A percentile compares a stretch with the other conserved stretches of the same genome.
Evolutionary conservation across 2,113 vertebrate species (phyloP).

Genomic region (Orycteropus afer): DNA sequence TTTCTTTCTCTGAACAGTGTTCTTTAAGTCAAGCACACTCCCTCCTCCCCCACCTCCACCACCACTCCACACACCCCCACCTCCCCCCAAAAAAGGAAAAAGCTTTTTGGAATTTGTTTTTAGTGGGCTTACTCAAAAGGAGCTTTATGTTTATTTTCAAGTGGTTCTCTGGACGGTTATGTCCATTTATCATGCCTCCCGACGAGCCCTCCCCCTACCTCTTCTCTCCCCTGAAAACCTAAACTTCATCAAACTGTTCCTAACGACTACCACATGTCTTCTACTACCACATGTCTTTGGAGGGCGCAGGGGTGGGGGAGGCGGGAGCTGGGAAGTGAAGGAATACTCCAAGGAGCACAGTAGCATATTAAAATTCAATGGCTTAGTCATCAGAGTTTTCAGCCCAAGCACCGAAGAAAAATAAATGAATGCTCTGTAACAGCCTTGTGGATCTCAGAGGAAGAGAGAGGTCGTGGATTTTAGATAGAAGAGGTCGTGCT

Average conservation of each 20-base stretch:
- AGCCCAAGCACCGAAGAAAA: constrained; percentile 66
- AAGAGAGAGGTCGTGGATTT: constrained; percentile 30
- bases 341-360: constrained; percentile 82
- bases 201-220: background rate
- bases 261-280: constrained; percentile 87
- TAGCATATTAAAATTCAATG: constrained; percentile 85
- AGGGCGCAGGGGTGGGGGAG: constrained; percentile 58
- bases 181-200: constrained; percentile 72
- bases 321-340: constrained; percentile 74
- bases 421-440: constrained; percentile 79
- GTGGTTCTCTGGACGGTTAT: constrained; percentile 45
- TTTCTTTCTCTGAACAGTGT: background rate
- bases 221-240: constrained; percentile 55
- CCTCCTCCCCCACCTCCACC: background rate
- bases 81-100: background rate
- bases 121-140: constrained; percentile 65
- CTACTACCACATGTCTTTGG: constrained; percentile 83
- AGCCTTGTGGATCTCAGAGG: constrained; percentile 67
- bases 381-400: constrained; percentile 81
- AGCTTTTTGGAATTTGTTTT: constrained; percentile 51
- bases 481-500: constrained; percentile 55
- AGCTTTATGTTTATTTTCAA: constrained; percentile 75
- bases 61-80: background rate
- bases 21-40: constrained; percentile 3
- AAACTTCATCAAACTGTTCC: constrained; percentile 80